Conservation (phyloP, 2,113 vertebrate species). For the Takifugu bimaculatus region DNA sequence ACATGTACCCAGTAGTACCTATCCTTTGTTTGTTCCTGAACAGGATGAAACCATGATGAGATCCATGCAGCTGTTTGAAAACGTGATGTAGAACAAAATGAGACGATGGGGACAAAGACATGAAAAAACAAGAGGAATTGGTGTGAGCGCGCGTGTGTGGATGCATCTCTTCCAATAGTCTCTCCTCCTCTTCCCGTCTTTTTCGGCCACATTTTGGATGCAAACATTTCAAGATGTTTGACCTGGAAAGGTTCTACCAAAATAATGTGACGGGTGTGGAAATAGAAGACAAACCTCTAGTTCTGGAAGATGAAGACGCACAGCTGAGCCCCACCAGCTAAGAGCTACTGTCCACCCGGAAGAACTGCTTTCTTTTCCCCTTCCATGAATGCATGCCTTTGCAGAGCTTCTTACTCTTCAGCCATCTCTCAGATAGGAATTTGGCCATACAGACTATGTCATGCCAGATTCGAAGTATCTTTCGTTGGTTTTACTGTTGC, state of each 20-base stretch:
- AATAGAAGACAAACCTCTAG: constrained; percentile 1
- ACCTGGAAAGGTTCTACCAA: constrained; percentile 5
- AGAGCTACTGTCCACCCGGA: constrained; percentile 40
- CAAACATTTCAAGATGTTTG: background rate
- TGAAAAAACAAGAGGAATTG: constrained; percentile 31
- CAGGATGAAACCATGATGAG: constrained; percentile 97
- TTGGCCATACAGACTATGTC: constrained; percentile 36
- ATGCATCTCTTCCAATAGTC: constrained; percentile 41
- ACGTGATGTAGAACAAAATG: constrained; percentile 84
- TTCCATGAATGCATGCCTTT: constrained; percentile 62
- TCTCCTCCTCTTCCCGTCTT: constrained; percentile 25
- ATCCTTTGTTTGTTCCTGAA: background rate
- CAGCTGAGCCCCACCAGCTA: constrained; percentile 31
- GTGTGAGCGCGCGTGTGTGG: constrained; percentile 32
- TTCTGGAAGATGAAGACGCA: constrained; percentile 24
- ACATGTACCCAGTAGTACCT: background rate
- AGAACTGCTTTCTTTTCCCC: constrained; percentile 22
- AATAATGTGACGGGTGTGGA: constrained; percentile 13
- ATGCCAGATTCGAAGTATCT: constrained; percentile 18
- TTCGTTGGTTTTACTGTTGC: constrained; percentile 31
- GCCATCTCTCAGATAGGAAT: constrained; percentile 27
- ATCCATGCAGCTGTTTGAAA: constrained; percentile 97
- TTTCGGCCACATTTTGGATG: constrained; percentile 26
- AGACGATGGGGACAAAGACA: constrained; percentile 11
- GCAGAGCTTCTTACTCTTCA: constrained; percentile 27